Base-by-base conservation (phyloP, 2,113 vertebrate genomes). In the Carollia perspicillata region DNA sequence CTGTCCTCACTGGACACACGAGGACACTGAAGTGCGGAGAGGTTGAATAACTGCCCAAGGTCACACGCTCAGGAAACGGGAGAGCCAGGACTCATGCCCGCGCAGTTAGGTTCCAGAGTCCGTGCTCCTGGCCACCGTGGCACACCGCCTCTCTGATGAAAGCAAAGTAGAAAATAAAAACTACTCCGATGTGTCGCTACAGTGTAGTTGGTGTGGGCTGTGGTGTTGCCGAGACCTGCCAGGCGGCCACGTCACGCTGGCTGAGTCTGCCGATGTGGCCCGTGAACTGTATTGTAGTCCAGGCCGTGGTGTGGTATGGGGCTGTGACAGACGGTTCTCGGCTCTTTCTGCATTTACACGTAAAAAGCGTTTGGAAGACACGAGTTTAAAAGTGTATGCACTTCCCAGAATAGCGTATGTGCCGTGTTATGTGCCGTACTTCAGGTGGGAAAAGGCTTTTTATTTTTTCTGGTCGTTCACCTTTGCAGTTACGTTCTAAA, bases 401-500 rank as follows among this genome's bases (percentile, higher is more conserved):
- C 90, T 90, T 94, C 40, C 69, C 23, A 87, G 18, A 72, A 35
- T 78, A 89, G 40, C 44, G 4, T 49, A 63, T 84, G 33, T 60
- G 12, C 58, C 66, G 13, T 87, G 23, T 74, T 77, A 69, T 49
- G 28, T 93, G 40, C 42, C n/a, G 55, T 53, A 83, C 35, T 79
- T 94, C 55, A 55, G 65, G 44, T 84, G 33, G 71, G 72, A 37
- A 79, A 20, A 88, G 17, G 79, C 10, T 84, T 30, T 26, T 44
- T 71, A n/a, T 33, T 44, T 89, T 75, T 92, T 87, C 35, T 37
- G 58, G 33, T 44, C 10, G 33, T 44, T 94, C 65, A 42, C 65
- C 94, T 92, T 93, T 79, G 42, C 33, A 87, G 51, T 94, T 92
- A 92, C 49, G 85, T 91, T 93, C 86, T 90, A 51, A 81, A 87